Evolutionary conservation across 2,888 invertebrate genomes (phyloP).

Genomic region (Caenorhabditis japonica): DNA sequence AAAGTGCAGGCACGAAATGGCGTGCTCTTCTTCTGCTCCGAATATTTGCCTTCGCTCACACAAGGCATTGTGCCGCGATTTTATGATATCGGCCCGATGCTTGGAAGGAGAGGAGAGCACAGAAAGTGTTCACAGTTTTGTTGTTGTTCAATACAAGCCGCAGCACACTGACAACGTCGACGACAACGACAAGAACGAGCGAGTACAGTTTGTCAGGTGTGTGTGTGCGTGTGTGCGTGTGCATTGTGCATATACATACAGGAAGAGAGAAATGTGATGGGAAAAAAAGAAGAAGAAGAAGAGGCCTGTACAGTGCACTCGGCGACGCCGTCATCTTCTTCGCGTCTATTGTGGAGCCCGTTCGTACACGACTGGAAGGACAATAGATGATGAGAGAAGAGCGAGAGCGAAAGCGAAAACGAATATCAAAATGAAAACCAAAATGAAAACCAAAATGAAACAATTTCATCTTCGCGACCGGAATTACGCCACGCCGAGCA

Average conservation of each 20-base stretch:
- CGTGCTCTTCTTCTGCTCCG: conserved; percentile 31
- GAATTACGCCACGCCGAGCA: too few relatives aligned
- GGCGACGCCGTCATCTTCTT: conserved; percentile 13
- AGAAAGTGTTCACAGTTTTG: conserved; percentile 26
- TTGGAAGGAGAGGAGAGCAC: conserved; percentile 25
- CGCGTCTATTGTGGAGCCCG: neutral
- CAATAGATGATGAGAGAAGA: neutral
- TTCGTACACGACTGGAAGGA: neutral
- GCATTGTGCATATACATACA: conserved; percentile 55
- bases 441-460: too few relatives aligned
- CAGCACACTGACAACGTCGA: conserved; percentile 6
- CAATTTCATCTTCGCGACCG: too few relatives aligned
- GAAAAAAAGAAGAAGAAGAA: conserved; percentile 17
- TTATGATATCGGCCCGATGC: conserved; percentile 47
- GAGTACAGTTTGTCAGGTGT: conserved; percentile 51
- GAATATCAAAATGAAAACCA: too few relatives aligned
- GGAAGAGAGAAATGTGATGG: conserved; percentile 45
- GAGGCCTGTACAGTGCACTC: conserved; percentile 31
- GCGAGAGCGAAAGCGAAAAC: neutral
- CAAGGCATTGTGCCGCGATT: conserved; percentile 44
- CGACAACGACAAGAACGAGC: conserved; percentile 14
- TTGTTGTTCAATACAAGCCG: conserved; percentile 18
- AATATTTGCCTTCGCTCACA: conserved; percentile 42
- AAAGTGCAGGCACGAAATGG: conserved; percentile 10
- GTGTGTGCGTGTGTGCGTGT: conserved; percentile 30